phyloP scores from a whole-genome alignment of 2,797 vertebrate genomes.

The Picus viridis region DNA sequence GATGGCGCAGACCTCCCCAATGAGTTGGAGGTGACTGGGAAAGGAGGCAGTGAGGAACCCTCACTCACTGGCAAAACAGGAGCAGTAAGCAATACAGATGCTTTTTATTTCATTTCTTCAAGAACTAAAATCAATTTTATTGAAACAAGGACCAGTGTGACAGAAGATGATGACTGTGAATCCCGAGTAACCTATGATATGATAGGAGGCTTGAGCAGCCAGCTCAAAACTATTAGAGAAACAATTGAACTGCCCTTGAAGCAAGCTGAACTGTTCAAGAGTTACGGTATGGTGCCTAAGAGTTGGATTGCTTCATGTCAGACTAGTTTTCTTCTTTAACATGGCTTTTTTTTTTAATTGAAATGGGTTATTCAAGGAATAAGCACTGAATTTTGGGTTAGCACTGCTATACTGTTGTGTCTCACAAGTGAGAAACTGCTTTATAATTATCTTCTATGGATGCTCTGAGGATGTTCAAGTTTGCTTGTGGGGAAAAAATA shows the following conservation, averaged over 20 bases:
- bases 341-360: neutral
- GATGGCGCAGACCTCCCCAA: neutral
- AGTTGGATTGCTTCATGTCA: constrained; percentile 3
- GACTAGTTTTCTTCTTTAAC: neutral
- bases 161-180: constrained; percentile 42
- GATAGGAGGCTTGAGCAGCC: constrained; percentile 91
- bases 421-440: neutral
- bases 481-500: neutral
- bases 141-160: neutral
- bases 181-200: constrained; percentile 88
- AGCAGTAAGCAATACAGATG: constrained; percentile 70
- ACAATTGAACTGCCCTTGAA: constrained; percentile 93
- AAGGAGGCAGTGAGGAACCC: neutral
- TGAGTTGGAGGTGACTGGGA: neutral
- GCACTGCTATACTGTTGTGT: neutral
- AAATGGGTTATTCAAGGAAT: neutral
- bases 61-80: constrained; percentile 17
- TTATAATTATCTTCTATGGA: neutral
- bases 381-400: neutral
- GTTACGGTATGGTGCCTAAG: constrained; percentile 82
- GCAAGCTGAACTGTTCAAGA: constrained; percentile 89
- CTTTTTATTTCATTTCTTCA: constrained; percentile 87
- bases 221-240: constrained; percentile 90
- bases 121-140: constrained; percentile 82
- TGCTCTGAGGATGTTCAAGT: neutral